Evolutionary conservation across 2,888 invertebrate species (phyloP), one percentile per base, ranked within the genome.

Genomic region (Iphiclides podalirius): DNA sequence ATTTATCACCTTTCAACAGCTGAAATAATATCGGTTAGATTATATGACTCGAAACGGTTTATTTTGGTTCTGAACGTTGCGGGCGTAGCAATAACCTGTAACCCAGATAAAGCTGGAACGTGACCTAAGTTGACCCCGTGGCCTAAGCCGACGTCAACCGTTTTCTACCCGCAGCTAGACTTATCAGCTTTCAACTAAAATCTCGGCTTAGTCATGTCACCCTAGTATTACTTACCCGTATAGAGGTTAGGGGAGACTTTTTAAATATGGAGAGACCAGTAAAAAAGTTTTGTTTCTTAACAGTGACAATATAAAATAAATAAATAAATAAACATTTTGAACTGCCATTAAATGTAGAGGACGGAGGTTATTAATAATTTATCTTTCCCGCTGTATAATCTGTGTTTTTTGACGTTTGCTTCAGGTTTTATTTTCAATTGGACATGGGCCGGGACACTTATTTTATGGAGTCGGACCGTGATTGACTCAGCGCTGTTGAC

Each of bases 61-160:
- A 78, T 80, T 83, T 83, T 75, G 76, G 74, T 76, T 64, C 52
- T 63, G 52, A 65, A 69, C 60, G 61, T 70, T 53, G 60, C 58
- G 59, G 52, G 57, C 65, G 61, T 66, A 69, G 74, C 73, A 73
- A 72, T 74, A 77, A 76, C 76, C 76, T 78, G 76, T 66, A 83
- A 79, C 86, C 85, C 60, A 81, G 78, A 77, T 85, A 61, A 69
- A 60, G 66, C 70, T 75, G 65, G 69, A 65, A 55, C 71, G 59
- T 70, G 81, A 79, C 80, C 81, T 65, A 67, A 45, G 74, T 70
- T 80, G 85, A 85, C 86, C 85, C 70, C 79, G 60, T 70, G 72
- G 70, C 80, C 76, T 78, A 73, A 83, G 85, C 78, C 82, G 58
- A 57, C 63, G 62, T 52, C 58, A 59, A 59, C 60, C 65, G 66